Evolutionary conservation across 2,113 vertebrate genomes (phyloP).

Genomic region (Myotis davidii): DNA sequence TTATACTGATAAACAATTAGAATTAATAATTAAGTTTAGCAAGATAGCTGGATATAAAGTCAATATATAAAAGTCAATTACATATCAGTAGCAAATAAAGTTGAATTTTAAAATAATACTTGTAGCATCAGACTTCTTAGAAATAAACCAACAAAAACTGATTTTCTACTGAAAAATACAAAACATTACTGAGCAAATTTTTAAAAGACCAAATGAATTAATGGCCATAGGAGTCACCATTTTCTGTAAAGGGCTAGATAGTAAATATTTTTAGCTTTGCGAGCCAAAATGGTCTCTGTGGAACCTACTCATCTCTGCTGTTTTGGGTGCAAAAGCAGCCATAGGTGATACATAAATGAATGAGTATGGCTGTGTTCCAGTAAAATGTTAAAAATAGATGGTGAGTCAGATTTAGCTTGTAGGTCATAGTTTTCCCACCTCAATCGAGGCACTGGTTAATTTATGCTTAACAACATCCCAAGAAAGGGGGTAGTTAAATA

Average conservation of each 20-base stretch:
- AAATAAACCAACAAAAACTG: neutral
- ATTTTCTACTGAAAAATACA: slow-evolving; percentile 8
- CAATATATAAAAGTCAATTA: neutral
- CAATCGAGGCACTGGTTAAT: neutral
- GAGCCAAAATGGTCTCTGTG: neutral
- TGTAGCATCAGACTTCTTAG: neutral
- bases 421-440: neutral
- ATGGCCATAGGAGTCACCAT: neutral
- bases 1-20: neutral
- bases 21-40: neutral
- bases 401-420: neutral
- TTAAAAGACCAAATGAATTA: neutral
- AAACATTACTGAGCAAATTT: neutral
- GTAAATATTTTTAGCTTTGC: slow-evolving; percentile 6
- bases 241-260: neutral
- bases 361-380: neutral
- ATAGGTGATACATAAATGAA: neutral
- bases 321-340: neutral
- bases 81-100: neutral
- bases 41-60: neutral
- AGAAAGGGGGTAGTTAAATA: neutral
- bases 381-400: neutral
- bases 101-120: slow-evolving; percentile 30
- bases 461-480: neutral
- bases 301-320: neutral